Evolutionary conservation across 2,888 invertebrate genomes (phyloP).

Genomic region (Metacarcinus magister): DNA sequence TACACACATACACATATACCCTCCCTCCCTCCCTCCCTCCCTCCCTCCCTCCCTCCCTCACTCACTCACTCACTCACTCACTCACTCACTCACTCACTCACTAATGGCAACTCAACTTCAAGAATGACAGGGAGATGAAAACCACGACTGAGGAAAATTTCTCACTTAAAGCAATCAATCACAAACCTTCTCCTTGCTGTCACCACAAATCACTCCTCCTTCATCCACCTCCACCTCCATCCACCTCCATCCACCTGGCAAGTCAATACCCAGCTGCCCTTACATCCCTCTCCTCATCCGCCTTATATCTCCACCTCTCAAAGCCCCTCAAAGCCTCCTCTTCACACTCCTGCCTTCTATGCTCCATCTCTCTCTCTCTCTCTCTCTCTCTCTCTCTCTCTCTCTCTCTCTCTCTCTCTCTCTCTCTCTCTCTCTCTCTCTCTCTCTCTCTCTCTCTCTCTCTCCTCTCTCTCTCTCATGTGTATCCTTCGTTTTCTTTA

Average conservation of each 20-base stretch:
- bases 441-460: background rate
- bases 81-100: too few relatives aligned
- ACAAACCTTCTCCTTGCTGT: background rate
- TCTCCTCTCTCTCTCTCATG: background rate
- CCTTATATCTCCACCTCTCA: background rate
- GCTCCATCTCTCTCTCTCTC: background rate
- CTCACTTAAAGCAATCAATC: background rate
- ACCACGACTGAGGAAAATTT: background rate
- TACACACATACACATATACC: background rate
- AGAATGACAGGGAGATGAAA: background rate
- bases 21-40: background rate
- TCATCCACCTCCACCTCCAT: background rate
- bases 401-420: background rate
- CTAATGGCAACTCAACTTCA: background rate
- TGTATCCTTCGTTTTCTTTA: background rate
- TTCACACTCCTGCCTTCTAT: background rate
- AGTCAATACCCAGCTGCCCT: background rate
- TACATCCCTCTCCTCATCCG: background rate
- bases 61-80: too few relatives aligned
- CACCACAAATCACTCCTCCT: slow-evolving; percentile 20
- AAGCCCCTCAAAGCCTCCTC: background rate
- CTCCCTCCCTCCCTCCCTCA: background rate
- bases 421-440: background rate
- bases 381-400: background rate
- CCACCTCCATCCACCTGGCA: background rate